phyloP scores from a whole-genome alignment of 2,113 vertebrate genomes.

The Dolichallabes microphthalmus region DNA sequence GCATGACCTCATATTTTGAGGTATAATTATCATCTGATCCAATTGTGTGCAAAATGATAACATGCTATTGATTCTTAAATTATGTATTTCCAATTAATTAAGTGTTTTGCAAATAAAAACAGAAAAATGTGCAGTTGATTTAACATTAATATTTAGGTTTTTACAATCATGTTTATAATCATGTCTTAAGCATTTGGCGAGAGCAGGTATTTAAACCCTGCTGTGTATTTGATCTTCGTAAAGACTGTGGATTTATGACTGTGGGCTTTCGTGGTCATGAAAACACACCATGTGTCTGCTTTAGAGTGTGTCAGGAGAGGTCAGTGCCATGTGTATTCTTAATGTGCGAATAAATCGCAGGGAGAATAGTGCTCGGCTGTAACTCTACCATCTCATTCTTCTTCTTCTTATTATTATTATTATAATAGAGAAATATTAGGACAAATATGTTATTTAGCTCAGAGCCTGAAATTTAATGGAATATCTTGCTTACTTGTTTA shows the following conservation, averaged over 20 bases:
- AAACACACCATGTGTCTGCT: slow-evolving; percentile 41
- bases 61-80: background rate
- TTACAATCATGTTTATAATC: background rate
- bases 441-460: background rate
- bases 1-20: too few relatives aligned
- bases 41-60: background rate
- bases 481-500: background rate
- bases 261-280: slow-evolving; percentile 20
- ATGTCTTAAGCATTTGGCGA: background rate
- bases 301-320: slow-evolving; percentile 39
- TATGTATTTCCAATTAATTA: background rate
- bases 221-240: slow-evolving; percentile 32
- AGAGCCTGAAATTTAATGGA: background rate
- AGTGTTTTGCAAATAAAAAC: background rate
- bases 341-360: slow-evolving; percentile 53
- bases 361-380: slow-evolving; percentile 45
- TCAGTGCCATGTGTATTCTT: slow-evolving; percentile 37
- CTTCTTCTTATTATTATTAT: background rate
- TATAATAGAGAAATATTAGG: too few relatives aligned
- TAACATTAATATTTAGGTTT: background rate
- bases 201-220: background rate
- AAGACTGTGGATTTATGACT: slow-evolving; percentile 23
- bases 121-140: too few relatives aligned
- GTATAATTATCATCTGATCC: background rate
- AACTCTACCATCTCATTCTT: background rate